phyloP scores from a whole-genome alignment of 92 coral and sea anemone genomes.

The Phenganax marumi region DNA sequence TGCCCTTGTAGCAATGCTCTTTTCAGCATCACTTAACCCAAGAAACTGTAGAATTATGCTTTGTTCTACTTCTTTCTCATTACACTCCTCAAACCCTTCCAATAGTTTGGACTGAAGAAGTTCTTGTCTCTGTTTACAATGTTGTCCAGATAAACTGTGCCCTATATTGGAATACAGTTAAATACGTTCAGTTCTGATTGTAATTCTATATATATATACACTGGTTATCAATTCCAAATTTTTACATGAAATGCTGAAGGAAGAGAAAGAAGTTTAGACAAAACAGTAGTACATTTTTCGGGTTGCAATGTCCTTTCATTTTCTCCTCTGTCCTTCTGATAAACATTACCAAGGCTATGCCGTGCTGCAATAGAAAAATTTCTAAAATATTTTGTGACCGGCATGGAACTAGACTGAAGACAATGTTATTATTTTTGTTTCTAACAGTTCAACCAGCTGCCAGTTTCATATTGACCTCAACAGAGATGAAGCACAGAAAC shows the following conservation, averaged over 20 bases:
- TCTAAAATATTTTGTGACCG: too few relatives aligned
- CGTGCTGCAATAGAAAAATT: background rate
- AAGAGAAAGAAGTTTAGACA: too few relatives aligned
- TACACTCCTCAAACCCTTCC: background rate
- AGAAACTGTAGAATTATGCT: background rate
- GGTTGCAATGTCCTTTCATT: background rate
- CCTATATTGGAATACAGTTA: background rate
- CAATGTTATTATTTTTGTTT: too few relatives aligned
- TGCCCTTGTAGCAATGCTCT: slow-evolving; percentile 21
- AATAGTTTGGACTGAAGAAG: background rate
- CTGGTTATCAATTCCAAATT: too few relatives aligned
- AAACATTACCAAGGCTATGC: background rate
- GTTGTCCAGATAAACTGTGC: slow-evolving; percentile 10
- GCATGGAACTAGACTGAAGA: too few relatives aligned
- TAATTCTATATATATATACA: too few relatives aligned
- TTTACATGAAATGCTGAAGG: too few relatives aligned
- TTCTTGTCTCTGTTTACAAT: slow-evolving; percentile 19
- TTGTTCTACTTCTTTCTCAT: slow-evolving; percentile 11
- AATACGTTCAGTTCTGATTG: background rate
- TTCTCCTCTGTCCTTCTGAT: background rate
- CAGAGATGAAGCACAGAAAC: background rate
- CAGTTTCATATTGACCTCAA: background rate
- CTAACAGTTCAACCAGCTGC: too few relatives aligned
- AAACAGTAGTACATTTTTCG: background rate
- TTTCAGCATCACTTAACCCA: slow-evolving; percentile 2